Percentiles rank a stretch among this genome's conserved stretches.
phyloP scores from a whole-genome alignment of 2,888 invertebrate genomes.

The Sabatieria punctata region DNA sequence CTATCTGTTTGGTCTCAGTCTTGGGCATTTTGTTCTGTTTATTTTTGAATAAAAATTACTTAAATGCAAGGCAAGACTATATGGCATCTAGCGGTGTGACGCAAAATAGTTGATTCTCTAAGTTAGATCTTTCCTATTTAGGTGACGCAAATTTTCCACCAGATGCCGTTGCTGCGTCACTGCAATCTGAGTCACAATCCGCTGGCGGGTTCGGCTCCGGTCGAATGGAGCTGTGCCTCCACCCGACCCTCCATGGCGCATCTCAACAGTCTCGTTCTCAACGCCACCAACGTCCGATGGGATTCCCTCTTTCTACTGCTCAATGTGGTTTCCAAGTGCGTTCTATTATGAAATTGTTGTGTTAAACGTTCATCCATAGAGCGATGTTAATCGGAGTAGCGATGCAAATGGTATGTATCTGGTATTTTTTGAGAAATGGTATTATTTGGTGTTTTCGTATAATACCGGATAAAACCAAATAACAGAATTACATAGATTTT shows the following conservation, averaged over 20 bases:
- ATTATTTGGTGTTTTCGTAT: conserved; percentile 68
- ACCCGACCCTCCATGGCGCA: background rate
- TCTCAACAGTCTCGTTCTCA: conserved; percentile 23
- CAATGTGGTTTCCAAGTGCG: conserved; percentile 48
- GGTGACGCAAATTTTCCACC: conserved; percentile 66
- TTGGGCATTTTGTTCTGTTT: too few species aligned
- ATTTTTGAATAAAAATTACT: too few species aligned
- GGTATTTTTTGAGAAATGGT: too few species aligned
- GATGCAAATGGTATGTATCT: conserved; percentile 68
- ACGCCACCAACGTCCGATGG: conserved; percentile 25
- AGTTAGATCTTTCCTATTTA: conserved; percentile 30
- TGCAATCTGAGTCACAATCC: conserved; percentile 76
- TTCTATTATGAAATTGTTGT: too few species aligned
- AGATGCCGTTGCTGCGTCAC: conserved; percentile 72
- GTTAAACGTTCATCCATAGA: too few species aligned
- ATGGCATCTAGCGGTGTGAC: too few species aligned
- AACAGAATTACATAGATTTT: too few species aligned
- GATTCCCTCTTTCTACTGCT: conserved; percentile 16
- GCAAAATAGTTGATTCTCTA: too few species aligned
- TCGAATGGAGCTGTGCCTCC: background rate
- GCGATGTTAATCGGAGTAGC: too few species aligned
- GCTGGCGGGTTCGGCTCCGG: conserved; percentile 31
- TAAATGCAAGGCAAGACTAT: too few species aligned
- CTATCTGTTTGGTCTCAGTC: too few species aligned
- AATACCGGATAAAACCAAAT: conserved; percentile 71